Conservation (phyloP, 2,113 vertebrate genomes). For the Pedionomus torquatus region DNA sequence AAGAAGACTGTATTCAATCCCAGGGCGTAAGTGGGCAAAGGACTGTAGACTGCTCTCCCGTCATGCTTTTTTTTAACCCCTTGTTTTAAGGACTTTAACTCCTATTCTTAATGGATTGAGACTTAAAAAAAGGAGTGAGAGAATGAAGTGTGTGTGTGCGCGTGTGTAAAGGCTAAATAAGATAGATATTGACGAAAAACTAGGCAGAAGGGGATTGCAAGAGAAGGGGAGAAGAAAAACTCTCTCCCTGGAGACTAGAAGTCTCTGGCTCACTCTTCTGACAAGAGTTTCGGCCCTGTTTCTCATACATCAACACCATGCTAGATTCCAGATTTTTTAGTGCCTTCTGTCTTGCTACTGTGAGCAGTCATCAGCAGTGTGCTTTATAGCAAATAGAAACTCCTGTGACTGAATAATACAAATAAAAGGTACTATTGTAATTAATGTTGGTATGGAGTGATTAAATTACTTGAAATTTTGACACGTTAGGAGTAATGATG, state of each 20-base stretch:
- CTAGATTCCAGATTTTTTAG: background rate
- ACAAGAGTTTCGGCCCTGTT: background rate
- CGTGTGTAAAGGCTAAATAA: background rate
- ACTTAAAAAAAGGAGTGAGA: background rate
- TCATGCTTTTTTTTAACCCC: background rate
- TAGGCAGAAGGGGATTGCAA: background rate
- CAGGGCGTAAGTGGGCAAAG: background rate
- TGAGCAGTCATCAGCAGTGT: background rate
- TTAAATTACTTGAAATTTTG: background rate
- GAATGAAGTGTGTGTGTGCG: background rate
- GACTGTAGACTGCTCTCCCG: background rate
- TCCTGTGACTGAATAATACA: background rate
- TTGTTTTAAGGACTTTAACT: background rate
- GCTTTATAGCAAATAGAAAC: background rate
- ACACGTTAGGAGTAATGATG: background rate
- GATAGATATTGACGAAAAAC: background rate
- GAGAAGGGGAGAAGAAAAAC: background rate
- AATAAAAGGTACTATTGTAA: background rate
- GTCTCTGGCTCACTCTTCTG: background rate
- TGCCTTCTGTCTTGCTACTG: background rate
- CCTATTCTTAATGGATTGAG: background rate
- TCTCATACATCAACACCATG: rapidly evolving
- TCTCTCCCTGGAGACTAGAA: background rate
- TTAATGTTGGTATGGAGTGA: background rate
- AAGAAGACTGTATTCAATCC: background rate